These are phyloP conservation scores for Cheilosia scutellata DNA, from an alignment of 2,888 invertebrate species.

Conservation along the genomic window DNA sequence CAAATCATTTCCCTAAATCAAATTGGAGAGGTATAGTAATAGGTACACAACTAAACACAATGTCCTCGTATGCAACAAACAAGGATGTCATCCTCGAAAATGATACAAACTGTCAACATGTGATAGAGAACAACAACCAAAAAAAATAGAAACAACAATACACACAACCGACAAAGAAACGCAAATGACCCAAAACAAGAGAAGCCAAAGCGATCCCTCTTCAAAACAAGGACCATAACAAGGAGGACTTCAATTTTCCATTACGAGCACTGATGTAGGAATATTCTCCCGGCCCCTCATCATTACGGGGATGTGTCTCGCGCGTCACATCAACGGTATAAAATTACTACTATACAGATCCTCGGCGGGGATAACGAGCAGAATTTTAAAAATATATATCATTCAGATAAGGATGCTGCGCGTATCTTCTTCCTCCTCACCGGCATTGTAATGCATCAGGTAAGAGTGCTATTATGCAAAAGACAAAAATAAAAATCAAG, in stretches of 20 bases:
- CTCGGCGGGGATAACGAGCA: slow-evolving; percentile 66
- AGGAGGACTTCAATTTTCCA: slow-evolving; percentile 75
- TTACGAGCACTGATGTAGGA: slow-evolving; percentile 34
- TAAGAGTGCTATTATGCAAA: slow-evolving; percentile 61
- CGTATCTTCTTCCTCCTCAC: slow-evolving; percentile 6
- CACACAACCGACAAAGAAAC: slow-evolving; percentile 69
- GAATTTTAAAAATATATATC: slow-evolving; percentile 68
- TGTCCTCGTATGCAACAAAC: slow-evolving; percentile 40
- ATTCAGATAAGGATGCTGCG: slow-evolving; percentile 56
- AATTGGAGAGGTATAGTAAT: slow-evolving; percentile 50
- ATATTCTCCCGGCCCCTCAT: slow-evolving; percentile 40
- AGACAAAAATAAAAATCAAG: slow-evolving; percentile 29
- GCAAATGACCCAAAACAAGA: slow-evolving; percentile 76
- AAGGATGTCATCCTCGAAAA: slow-evolving; percentile 63
- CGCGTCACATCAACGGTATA: slow-evolving; percentile 73
- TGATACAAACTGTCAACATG: slow-evolving; percentile 76
- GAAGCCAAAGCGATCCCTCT: slow-evolving; percentile 72
- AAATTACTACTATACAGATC: slow-evolving; percentile 66
- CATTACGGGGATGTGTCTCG: slow-evolving; percentile 68
- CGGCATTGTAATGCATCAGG: slow-evolving; percentile 61
- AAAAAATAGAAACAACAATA: slow-evolving; percentile 17
- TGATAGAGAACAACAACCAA: slow-evolving; percentile 26
- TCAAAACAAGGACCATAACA: slow-evolving; percentile 67
- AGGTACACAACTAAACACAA: slow-evolving; percentile 12
- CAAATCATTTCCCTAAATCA: slow-evolving; percentile 68